Percentiles rank a stretch among this genome's conserved stretches.
These are phyloP conservation scores for Cheiracanthium punctorium DNA, from an alignment of 2,888 invertebrate genomes.

Conservation along the genomic window DNA sequence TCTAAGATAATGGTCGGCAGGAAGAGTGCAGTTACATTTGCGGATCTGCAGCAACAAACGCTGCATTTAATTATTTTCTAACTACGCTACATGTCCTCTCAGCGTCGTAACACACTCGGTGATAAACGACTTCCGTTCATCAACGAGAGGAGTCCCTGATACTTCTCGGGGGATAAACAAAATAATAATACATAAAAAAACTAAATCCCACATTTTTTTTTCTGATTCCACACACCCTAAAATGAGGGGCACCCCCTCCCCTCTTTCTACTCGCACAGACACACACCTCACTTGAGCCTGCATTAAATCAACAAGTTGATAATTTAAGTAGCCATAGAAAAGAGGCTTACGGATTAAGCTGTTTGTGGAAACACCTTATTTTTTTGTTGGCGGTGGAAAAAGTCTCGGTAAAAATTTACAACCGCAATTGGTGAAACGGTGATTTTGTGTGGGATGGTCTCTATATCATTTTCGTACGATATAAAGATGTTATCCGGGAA, in stretches of 20 bases:
- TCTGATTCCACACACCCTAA: neutral
- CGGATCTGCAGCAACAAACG: too few species aligned
- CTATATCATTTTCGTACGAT: too few species aligned
- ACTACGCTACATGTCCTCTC: neutral
- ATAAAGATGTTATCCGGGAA: too few species aligned
- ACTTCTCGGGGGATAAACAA: neutral
- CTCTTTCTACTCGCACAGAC: too few species aligned
- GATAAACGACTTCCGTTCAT: slow-evolving; percentile 1
- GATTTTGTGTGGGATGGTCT: too few species aligned
- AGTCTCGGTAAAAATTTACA: too few species aligned
- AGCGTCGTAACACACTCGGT: neutral
- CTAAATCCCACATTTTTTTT: neutral
- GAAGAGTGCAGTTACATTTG: neutral
- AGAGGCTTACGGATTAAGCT: too few species aligned
- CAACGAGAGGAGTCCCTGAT: neutral
- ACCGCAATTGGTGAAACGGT: too few species aligned
- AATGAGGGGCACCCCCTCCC: neutral
- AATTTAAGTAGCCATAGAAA: too few species aligned
- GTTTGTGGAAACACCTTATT: too few species aligned
- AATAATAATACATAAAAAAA: neutral
- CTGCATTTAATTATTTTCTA: neutral
- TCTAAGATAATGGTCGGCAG: neutral
- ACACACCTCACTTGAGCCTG: too few species aligned
- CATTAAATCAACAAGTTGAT: neutral
- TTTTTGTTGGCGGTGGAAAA: too few species aligned